phyloP scores from a whole-genome alignment of 1,140 invertebrate genomes.

The Papilio aristodemus region DNA sequence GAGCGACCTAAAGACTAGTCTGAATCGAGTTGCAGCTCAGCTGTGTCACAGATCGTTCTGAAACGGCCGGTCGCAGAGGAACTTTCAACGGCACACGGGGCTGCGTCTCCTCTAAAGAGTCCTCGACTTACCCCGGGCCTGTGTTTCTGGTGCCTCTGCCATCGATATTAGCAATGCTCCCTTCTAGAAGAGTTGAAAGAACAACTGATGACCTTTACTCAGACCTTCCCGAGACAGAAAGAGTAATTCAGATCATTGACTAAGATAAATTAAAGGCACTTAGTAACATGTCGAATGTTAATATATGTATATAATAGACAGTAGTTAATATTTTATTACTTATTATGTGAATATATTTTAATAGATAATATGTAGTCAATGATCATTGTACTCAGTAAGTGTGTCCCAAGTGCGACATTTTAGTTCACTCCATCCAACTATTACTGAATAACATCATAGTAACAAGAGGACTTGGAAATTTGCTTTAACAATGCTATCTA shows the following conservation, averaged over 20 bases:
- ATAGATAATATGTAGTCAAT: constrained; percentile 23
- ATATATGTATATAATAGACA: neutral
- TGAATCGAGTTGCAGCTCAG: constrained; percentile 78
- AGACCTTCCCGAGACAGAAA: constrained; percentile 77
- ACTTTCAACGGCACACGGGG: constrained; percentile 56
- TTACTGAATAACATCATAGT: constrained; percentile 58
- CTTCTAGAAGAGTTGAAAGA: constrained; percentile 59
- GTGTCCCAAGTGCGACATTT: constrained; percentile 78
- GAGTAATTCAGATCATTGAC: constrained; percentile 56
- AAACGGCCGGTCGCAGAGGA: constrained; percentile 68
- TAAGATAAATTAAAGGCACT: neutral
- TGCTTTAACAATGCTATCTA: too few species aligned
- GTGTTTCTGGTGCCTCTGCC: constrained; percentile 70
- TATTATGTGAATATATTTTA: constrained; percentile 14
- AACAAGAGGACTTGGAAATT: constrained; percentile 21
- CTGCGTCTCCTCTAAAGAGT: constrained; percentile 59
- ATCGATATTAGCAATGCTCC: constrained; percentile 60
- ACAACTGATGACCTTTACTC: constrained; percentile 68
- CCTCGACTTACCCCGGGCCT: constrained; percentile 49
- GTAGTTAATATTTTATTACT: constrained; percentile 20
- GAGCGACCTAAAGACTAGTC: constrained; percentile 77
- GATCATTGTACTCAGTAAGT: constrained; percentile 61
- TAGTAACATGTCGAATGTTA: constrained; percentile 1
- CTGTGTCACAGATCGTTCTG: constrained; percentile 76
- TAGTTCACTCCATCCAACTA: constrained; percentile 54